phyloP scores from a whole-genome alignment of 1,140 invertebrate species.

The Hesperophylax magnus region DNA sequence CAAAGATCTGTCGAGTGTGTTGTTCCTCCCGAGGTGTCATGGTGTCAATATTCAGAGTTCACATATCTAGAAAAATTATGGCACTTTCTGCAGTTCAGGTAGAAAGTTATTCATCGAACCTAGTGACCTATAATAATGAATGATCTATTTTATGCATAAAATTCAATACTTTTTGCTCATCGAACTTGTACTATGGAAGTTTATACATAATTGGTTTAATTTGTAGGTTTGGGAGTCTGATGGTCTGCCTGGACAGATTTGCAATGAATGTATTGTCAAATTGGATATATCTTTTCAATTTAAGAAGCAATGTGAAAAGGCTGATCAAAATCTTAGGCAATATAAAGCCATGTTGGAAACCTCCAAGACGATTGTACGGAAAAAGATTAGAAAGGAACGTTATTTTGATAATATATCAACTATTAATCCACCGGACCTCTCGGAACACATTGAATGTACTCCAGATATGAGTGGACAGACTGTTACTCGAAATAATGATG shows the following conservation, averaged over 20 bases:
- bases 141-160: slow-evolving; percentile 3
- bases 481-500: slow-evolving; percentile 38
- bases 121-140: slow-evolving; percentile 26
- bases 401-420: slow-evolving; percentile 25
- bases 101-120: slow-evolving; percentile 27
- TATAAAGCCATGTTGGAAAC: slow-evolving; percentile 37
- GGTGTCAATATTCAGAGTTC: slow-evolving; percentile 55
- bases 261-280: slow-evolving; percentile 54
- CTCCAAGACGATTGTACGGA: slow-evolving; percentile 35
- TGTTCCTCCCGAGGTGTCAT: slow-evolving; percentile 31
- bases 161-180: not conserved
- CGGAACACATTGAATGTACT: slow-evolving; percentile 45
- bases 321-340: slow-evolving; percentile 48
- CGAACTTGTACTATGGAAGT: no score
- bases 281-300: slow-evolving; percentile 56
- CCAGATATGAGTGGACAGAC: slow-evolving; percentile 35
- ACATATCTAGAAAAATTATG: slow-evolving; percentile 57
- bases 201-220: not conserved
- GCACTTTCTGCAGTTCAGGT: slow-evolving; percentile 52
- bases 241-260: slow-evolving; percentile 54
- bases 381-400: slow-evolving; percentile 39
- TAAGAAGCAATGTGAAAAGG: slow-evolving; percentile 53
- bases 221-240: slow-evolving; percentile 54
- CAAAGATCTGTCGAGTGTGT: slow-evolving; percentile 50
- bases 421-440: slow-evolving; percentile 13